These are phyloP conservation scores for Aphis gossypii DNA, from an alignment of 1,140 invertebrate genomes.

Conservation along the genomic window DNA sequence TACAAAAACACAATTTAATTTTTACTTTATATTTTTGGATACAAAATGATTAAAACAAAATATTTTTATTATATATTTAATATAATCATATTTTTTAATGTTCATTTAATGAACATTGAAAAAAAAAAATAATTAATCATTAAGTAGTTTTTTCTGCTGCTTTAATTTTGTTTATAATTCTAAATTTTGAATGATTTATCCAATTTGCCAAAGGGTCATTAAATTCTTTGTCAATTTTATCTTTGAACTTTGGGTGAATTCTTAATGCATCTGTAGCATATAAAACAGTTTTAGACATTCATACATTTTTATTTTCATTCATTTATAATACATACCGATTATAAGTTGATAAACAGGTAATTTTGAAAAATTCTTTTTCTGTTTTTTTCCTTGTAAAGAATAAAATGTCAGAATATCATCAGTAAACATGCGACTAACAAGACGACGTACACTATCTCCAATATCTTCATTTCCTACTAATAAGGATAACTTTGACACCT, in stretches of 20 bases:
- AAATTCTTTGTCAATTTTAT: neutral
- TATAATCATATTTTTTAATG: no score
- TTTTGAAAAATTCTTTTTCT: conserved; percentile 6
- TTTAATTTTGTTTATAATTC: neutral
- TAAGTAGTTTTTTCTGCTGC: neutral
- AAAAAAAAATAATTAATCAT: neutral
- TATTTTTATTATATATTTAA: no score
- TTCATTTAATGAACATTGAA: neutral
- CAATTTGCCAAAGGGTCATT: neutral
- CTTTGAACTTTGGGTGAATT: neutral
- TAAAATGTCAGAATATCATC: neutral
- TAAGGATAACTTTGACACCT: conserved; percentile 6
- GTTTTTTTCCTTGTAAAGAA: neutral
- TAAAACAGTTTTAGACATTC: neutral
- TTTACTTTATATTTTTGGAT: no score
- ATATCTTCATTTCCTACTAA: conserved; percentile 15
- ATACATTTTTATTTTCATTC: neutral
- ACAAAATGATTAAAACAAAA: neutral
- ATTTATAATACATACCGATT: neutral
- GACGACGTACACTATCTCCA: conserved; percentile 17
- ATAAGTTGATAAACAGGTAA: neutral
- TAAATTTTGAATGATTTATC: neutral
- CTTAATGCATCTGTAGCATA: neutral
- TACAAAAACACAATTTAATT: no score
- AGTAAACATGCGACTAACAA: neutral